A percentile compares a stretch with the other conserved stretches of the same genome.
phyloP scores from a whole-genome alignment of 2,797 vertebrate species.

The Chelon auratus region DNA sequence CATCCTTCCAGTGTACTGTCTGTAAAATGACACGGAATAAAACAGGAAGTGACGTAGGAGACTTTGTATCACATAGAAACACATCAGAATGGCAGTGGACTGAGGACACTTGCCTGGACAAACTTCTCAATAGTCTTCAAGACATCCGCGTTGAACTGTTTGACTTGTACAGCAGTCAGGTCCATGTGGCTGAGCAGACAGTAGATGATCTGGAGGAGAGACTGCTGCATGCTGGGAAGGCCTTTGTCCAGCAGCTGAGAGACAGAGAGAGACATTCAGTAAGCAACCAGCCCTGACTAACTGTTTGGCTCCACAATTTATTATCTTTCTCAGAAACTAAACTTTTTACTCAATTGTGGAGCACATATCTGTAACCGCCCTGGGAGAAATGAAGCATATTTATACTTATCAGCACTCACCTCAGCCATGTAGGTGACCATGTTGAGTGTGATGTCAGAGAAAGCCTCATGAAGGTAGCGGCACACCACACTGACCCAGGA shows the following conservation, averaged over 20 bases:
- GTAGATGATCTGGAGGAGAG: conserved; percentile 97
- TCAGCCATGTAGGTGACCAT: conserved; percentile 98
- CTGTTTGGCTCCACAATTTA: background rate
- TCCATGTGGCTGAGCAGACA: conserved; percentile 98
- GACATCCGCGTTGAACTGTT: conserved; percentile 96
- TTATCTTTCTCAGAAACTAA: background rate
- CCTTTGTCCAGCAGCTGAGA: conserved; percentile 95
- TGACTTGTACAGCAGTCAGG: conserved; percentile 92
- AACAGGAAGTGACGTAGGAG: background rate
- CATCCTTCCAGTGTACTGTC: conserved; percentile 98
- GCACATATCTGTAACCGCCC: too few species aligned
- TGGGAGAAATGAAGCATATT: background rate
- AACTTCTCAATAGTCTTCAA: conserved; percentile 98
- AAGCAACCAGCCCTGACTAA: background rate
- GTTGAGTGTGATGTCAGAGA: conserved; percentile 93
- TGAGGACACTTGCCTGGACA: conserved; percentile 87
- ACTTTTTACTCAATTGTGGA: background rate
- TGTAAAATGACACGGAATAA: conserved; percentile 56
- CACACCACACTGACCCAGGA: conserved; percentile 99
- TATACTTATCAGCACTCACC: conserved; percentile 75
- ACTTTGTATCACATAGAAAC: background rate
- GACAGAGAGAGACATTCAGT: conserved; percentile 5
- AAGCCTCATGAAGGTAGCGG: conserved; percentile 97
- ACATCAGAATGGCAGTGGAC: background rate
- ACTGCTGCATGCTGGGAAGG: conserved; percentile 96